Evolutionary conservation across 2,797 vertebrate species (phyloP).

Genomic region (Babyrousa celebensis): DNA sequence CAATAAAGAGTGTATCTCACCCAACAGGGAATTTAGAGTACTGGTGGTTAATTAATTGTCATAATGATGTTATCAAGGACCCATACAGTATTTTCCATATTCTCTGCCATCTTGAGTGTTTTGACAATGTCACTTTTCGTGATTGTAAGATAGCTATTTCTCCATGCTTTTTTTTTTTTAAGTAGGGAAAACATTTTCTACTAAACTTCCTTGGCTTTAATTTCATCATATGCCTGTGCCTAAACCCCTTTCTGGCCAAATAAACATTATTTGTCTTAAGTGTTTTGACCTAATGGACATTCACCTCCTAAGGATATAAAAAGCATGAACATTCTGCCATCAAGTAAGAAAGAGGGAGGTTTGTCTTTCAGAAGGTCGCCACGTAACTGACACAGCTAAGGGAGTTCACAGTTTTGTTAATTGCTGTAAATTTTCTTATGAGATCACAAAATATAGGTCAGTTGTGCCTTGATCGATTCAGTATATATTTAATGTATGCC

Average conservation of each 20-base stretch:
- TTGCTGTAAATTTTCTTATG: not conserved
- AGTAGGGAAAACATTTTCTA: slow-evolving; percentile 31
- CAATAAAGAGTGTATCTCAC: not conserved
- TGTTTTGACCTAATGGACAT: not conserved
- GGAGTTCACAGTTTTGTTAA: not conserved
- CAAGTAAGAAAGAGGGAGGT: not conserved
- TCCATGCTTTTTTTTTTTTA: slow-evolving; percentile 5
- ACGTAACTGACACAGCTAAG: no score
- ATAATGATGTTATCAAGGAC: not conserved
- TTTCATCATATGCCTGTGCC: not conserved
- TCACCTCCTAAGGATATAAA: not conserved
- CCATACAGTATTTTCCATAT: not conserved
- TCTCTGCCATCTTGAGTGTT: not conserved
- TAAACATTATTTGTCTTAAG: not conserved
- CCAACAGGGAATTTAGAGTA: not conserved
- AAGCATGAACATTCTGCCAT: not conserved
- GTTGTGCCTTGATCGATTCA: not conserved
- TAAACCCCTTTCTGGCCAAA: not conserved
- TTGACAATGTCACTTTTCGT: not conserved
- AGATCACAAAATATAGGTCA: not conserved
- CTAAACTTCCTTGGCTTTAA: not conserved
- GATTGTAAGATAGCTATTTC: not conserved
- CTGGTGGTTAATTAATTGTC: not conserved
- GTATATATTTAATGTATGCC: not conserved
- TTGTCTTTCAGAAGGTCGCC: not conserved